phyloP scores from a whole-genome alignment of 2,888 invertebrate genomes.

The Strigamia maritima region DNA sequence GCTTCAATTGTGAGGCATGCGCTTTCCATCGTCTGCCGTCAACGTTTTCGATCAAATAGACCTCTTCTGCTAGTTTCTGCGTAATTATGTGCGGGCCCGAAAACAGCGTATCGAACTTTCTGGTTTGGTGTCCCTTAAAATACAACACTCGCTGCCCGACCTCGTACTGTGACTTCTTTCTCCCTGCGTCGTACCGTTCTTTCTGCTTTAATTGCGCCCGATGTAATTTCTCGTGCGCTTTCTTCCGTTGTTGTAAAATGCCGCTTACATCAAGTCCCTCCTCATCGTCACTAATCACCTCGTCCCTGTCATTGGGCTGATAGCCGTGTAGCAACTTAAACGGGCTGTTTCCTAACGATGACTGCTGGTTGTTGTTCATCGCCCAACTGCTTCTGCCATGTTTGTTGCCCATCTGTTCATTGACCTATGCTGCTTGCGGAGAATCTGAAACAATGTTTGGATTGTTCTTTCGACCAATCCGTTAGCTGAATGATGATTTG shows the following conservation, averaged over 20 bases:
- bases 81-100: background rate
- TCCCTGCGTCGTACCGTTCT: background rate
- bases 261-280: too few species aligned
- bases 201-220: background rate
- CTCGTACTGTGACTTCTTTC: background rate
- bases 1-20: background rate
- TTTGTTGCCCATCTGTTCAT: too few species aligned
- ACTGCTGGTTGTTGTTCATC: too few species aligned
- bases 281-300: too few species aligned
- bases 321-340: too few species aligned
- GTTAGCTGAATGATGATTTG: background rate
- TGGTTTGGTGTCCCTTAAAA: background rate
- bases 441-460: background rate
- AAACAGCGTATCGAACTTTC: background rate
- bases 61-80: background rate
- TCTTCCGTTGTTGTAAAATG: too few species aligned
- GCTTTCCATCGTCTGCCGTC: background rate
- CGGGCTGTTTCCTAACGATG: too few species aligned
- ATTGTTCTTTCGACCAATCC: background rate
- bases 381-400: too few species aligned
- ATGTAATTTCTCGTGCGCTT: too few species aligned
- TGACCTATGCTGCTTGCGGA: too few species aligned
- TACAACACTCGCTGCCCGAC: background rate
- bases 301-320: too few species aligned
- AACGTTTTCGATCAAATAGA: background rate